These are phyloP conservation scores for Lepidurus couesii DNA, from an alignment of 1,140 invertebrate species.

Conservation along the genomic window DNA sequence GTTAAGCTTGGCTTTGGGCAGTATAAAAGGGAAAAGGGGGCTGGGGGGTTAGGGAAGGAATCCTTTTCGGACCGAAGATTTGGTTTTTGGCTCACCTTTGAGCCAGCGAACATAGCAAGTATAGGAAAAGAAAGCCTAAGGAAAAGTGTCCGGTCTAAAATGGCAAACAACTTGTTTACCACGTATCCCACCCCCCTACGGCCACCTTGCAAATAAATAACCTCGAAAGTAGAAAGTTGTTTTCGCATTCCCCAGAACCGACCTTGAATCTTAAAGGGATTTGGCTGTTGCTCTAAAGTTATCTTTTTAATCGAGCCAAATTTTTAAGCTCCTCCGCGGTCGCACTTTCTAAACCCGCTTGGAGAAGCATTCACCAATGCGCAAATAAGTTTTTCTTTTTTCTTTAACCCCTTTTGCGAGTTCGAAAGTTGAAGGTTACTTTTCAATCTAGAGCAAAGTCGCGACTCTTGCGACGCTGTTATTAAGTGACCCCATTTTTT, in stretches of 20 bases:
- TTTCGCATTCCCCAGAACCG: background rate
- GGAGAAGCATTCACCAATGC: too few species aligned
- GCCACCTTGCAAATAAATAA: constrained; percentile 15
- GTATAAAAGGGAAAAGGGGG: background rate
- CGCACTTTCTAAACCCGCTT: too few species aligned
- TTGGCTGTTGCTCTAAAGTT: background rate
- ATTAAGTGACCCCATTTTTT: background rate
- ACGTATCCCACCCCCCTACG: background rate
- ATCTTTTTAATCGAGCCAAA: background rate
- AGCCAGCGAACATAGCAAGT: background rate
- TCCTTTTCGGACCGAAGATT: background rate
- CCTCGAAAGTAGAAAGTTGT: constrained; percentile 3
- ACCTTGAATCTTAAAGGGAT: background rate
- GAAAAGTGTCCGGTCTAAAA: constrained; percentile 19
- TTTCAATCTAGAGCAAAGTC: background rate
- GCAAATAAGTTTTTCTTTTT: too few species aligned
- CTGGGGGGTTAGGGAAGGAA: background rate
- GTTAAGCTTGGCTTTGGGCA: constrained; percentile 1
- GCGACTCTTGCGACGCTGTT: background rate
- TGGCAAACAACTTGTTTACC: constrained; percentile 15
- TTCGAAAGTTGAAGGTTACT: background rate
- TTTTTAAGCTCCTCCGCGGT: too few species aligned
- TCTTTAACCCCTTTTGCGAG: background rate
- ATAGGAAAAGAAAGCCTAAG: constrained; percentile 2
- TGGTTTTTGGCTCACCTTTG: constrained; percentile 1